A percentile compares a stretch with the other conserved stretches of the same genome.
These are phyloP conservation scores for Leptinotarsa texana DNA, from an alignment of 1,140 invertebrate species.

Conservation along the genomic window DNA sequence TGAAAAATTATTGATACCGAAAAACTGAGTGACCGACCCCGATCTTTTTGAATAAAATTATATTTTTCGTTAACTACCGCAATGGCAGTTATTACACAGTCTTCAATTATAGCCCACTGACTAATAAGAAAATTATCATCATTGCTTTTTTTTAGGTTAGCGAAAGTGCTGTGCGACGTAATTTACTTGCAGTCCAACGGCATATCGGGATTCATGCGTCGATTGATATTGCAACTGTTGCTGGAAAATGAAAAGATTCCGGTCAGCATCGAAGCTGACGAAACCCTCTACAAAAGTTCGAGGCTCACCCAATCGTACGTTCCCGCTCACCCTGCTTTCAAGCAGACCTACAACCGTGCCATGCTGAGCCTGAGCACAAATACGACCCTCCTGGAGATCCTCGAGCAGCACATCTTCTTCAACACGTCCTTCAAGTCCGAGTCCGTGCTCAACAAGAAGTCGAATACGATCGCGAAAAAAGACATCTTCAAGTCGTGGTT, in stretches of 20 bases:
- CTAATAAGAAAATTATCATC: neutral
- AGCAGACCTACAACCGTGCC: slow-evolving; percentile 62
- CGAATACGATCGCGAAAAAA: slow-evolving; percentile 29
- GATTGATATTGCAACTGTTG: slow-evolving; percentile 81
- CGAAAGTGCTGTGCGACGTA: slow-evolving; percentile 75
- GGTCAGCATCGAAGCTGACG: slow-evolving; percentile 58
- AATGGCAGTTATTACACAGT: neutral
- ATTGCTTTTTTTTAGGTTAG: slow-evolving; percentile 61
- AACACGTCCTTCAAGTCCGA: slow-evolving; percentile 46
- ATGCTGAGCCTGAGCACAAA: slow-evolving; percentile 74
- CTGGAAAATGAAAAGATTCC: slow-evolving; percentile 83
- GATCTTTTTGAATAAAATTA: too few relatives aligned
- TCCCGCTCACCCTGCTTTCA: slow-evolving; percentile 51
- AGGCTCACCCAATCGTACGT: slow-evolving; percentile 55
- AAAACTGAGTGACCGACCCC: too few relatives aligned
- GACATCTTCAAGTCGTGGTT: slow-evolving; percentile 50
- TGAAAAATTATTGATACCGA: too few relatives aligned
- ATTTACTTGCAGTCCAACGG: slow-evolving; percentile 68
- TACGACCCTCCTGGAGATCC: slow-evolving; percentile 64
- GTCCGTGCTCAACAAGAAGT: slow-evolving; percentile 33
- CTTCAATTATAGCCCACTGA: neutral
- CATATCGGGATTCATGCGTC: slow-evolving; percentile 86
- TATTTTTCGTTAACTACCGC: too few relatives aligned
- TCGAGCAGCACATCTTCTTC: slow-evolving; percentile 59
- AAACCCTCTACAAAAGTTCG: slow-evolving; percentile 52